Base-by-base conservation (phyloP, 2,113 vertebrate genomes). In the Prunella himalayana region DNA sequence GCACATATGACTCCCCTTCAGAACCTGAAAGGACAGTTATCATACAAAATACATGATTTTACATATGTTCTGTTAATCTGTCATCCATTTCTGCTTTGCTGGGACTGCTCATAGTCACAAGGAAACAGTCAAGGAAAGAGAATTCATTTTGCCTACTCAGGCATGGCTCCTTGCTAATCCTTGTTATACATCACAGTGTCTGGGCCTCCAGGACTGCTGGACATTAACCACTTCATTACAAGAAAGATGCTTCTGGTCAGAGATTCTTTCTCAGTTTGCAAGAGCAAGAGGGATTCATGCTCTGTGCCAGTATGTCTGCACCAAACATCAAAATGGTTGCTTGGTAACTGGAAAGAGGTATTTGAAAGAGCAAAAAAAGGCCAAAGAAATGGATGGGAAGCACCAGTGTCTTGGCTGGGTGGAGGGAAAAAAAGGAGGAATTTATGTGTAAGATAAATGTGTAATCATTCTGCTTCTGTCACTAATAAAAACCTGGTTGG, bases 251-350 rank as follows among this genome's bases (percentile, higher is more conserved):
- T 72, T 75, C 70, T 64, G n/a, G 61, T 64, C 75, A 75, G 31
- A 92, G 45, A 76, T 45, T 16, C 37, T 39, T 57, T 59, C 91
- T 82, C 42, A 65, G 73, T 57, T 80, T 70, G 25, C 86, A 82
- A 91, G 27, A 65, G 33, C 54, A 95, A 73, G 49, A 54, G 63
- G 63, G 71, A 92, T 82, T 91, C 70, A 27, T 51, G 82, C 10
- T 69, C 75, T 65, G 35, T 80, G 70, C 61, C 54, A 77, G 24
- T 25, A 42, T 8, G 42, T 90, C 59, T 88, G 75, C 59, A 92
- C 54, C 64, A 94, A 96, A 88, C 56, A 90, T 73, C 3, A 27
- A 85, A 77, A 80, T 56, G 54, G 90, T 96, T 95, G 87, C 94
- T 77, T 88, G 76, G 95, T 81, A 95, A 93, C 85, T 31, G 33